Conservation (phyloP, 2,113 vertebrate species). For the Salvelinus sp. region DNA sequence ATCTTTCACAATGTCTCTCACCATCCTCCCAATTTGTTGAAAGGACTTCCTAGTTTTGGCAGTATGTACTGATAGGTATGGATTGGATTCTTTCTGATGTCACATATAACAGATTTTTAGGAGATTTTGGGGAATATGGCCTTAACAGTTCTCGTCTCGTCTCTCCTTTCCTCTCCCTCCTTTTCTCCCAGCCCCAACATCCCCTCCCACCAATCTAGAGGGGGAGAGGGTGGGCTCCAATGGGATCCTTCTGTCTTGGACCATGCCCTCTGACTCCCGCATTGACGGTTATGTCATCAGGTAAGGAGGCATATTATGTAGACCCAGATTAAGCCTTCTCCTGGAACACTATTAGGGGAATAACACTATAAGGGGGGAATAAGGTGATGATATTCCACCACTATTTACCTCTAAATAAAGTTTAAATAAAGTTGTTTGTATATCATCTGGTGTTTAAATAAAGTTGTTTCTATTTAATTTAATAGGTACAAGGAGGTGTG, state of each 20-base stretch:
- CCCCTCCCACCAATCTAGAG: conserved; percentile 78
- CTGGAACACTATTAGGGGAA: too few relatives aligned
- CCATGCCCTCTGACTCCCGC: conserved; percentile 70
- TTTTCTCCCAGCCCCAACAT: conserved; percentile 72
- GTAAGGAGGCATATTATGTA: conserved; percentile 30
- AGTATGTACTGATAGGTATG: too few relatives aligned
- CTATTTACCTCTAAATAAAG: neutral
- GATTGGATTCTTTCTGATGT: too few relatives aligned
- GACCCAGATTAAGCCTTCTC: neutral
- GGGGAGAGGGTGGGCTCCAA: conserved; percentile 92
- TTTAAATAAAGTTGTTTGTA: neutral
- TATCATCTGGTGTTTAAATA: neutral
- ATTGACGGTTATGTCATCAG: conserved; percentile 85
- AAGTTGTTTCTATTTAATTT: neutral
- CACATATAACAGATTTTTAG: too few relatives aligned
- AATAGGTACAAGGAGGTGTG: conserved; percentile 88
- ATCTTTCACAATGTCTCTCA: conserved; percentile 2
- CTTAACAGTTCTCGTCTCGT: neutral
- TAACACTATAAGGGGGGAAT: too few relatives aligned
- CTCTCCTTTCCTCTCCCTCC: neutral
- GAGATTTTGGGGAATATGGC: too few relatives aligned
- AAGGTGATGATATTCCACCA: too few relatives aligned
- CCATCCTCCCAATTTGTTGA: too few relatives aligned
- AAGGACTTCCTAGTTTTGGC: too few relatives aligned
- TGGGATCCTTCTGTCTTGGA: conserved; percentile 92